Evolutionary conservation across 2,113 vertebrate species (phyloP).

Genomic region (Spea bombifrons): DNA sequence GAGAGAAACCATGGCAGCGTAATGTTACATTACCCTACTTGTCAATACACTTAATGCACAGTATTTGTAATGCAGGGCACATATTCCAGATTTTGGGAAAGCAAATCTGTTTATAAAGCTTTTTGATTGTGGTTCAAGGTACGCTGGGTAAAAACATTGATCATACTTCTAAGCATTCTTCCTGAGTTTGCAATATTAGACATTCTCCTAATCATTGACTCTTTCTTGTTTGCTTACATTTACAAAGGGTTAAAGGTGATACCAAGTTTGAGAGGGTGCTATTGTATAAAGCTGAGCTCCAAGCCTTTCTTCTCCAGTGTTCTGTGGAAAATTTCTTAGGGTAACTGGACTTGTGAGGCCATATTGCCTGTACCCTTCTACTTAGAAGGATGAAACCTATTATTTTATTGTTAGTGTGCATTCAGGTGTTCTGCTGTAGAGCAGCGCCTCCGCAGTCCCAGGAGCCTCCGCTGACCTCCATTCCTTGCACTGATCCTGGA

Average conservation of each 20-base stretch:
- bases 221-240: slow-evolving; percentile 20
- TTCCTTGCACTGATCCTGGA: slow-evolving; percentile 29
- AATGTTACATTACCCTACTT: too few species aligned
- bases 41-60: too few species aligned
- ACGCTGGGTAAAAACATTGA: slow-evolving; percentile 17
- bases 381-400: slow-evolving; percentile 38
- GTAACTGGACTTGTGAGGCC: neutral
- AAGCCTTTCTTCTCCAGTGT: neutral
- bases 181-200: slow-evolving; percentile 15
- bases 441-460: fast-evolving
- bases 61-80: too few species aligned
- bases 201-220: slow-evolving; percentile 56
- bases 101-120: too few species aligned
- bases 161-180: slow-evolving; percentile 22
- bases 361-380: slow-evolving; percentile 2
- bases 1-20: too few species aligned
- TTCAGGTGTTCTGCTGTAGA: slow-evolving; percentile 32
- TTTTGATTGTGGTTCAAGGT: neutral
- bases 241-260: slow-evolving; percentile 54
- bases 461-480: neutral
- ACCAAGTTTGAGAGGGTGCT: neutral
- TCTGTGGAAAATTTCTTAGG: neutral
- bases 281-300: slow-evolving; percentile 4
- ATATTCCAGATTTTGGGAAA: too few species aligned
- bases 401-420: slow-evolving; percentile 45